Conservation (phyloP, 2,888 invertebrate species). For the Ceramica pisi region DNA sequence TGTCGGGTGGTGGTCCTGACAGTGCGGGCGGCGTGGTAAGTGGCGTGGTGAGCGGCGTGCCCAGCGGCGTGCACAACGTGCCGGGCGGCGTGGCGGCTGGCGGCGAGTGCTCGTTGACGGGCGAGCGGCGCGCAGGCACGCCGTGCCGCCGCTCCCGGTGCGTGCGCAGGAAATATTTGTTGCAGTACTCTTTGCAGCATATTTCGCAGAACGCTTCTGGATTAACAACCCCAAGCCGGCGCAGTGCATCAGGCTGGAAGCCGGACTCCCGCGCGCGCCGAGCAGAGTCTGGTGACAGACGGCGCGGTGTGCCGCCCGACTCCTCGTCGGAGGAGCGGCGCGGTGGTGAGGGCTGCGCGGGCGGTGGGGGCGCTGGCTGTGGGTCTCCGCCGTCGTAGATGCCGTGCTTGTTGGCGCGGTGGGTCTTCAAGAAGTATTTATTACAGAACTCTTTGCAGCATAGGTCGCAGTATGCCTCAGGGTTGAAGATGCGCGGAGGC, state of each 20-base stretch:
- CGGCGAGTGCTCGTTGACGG: constrained; percentile 88
- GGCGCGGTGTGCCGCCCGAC: constrained; percentile 89
- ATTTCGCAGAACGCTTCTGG: constrained; percentile 98
- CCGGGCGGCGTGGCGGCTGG: constrained; percentile 81
- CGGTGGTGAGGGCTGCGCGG: constrained; percentile 87
- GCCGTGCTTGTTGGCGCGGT: constrained; percentile 99
- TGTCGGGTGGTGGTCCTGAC: constrained; percentile 94
- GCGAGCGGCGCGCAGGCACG: constrained; percentile 89
- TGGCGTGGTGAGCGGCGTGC: constrained; percentile 91
- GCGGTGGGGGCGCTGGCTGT: constrained; percentile 82
- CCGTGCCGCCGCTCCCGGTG: constrained; percentile 99
- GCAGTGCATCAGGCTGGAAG: constrained; percentile 93
- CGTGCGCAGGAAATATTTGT: constrained; percentile 97
- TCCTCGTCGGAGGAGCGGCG: constrained; percentile 87
- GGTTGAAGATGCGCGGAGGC: constrained; percentile 97
- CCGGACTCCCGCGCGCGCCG: constrained; percentile 93
- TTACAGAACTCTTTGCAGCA: constrained; percentile 99
- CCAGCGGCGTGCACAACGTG: constrained; percentile 71
- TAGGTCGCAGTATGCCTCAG: constrained; percentile 98
- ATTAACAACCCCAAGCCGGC: constrained; percentile 95
- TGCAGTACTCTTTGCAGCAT: constrained; percentile 98
- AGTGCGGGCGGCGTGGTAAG: constrained; percentile 91
- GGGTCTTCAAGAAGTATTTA: constrained; percentile 99
- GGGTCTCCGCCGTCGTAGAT: constrained; percentile 93
- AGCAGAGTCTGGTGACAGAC: constrained; percentile 91